A percentile compares a stretch with the other conserved stretches of the same genome.
These are phyloP conservation scores for Pseudolaguvia tuberculata DNA, from an alignment of 2,113 vertebrate species.

Conservation along the genomic window DNA sequence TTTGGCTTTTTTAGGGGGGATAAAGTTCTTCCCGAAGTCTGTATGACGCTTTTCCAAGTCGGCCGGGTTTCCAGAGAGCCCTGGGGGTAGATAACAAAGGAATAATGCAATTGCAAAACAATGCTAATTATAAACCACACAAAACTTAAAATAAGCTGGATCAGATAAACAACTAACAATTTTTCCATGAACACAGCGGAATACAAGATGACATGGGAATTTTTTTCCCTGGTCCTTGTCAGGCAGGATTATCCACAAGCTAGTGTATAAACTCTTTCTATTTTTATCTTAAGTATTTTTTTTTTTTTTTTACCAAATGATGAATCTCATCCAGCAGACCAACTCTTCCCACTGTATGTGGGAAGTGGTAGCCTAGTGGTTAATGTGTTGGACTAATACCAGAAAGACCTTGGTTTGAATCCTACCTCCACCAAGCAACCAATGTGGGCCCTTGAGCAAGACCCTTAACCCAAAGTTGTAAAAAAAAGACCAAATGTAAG, in stretches of 20 bases:
- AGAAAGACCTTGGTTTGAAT: no score
- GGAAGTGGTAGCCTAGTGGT: no score
- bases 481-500: no score
- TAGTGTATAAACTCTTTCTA: neutral
- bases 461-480: no score
- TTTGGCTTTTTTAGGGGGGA: conserved; percentile 93
- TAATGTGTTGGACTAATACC: no score
- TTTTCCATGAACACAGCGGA: conserved; percentile 11
- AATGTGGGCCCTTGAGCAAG: no score
- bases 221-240: neutral
- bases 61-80: conserved; percentile 83
- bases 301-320: neutral
- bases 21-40: conserved; percentile 84
- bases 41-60: conserved; percentile 87
- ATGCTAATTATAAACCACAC: conserved; percentile 17
- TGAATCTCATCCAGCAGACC: neutral
- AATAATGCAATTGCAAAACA: conserved; percentile 11
- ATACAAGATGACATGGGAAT: neutral
- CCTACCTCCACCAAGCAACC: no score
- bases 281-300: neutral
- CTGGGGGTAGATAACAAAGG: conserved; percentile 58
- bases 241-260: neutral
- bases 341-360: no score
- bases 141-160: neutral
- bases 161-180: neutral